These are phyloP conservation scores for Aleadryas rufinucha DNA, from an alignment of 2,113 vertebrate genomes.

Conservation along the genomic window DNA sequence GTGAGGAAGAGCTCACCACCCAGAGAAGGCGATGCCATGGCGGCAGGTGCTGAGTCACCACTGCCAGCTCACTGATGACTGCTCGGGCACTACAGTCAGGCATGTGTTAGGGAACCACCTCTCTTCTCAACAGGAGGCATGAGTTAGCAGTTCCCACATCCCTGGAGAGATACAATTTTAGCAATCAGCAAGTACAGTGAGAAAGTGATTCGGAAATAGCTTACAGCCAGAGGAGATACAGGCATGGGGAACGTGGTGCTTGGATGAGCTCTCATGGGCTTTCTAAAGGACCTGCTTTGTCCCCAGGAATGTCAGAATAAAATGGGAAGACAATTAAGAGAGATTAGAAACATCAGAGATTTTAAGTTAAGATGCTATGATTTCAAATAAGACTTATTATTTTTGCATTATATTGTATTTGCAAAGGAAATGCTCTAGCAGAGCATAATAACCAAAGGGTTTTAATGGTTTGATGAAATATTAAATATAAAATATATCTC, in stretches of 20 bases:
- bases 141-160: background rate
- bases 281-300: background rate
- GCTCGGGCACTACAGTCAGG: rapidly evolving
- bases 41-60: background rate
- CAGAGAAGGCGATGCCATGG: rapidly evolving
- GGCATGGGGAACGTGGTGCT: rapidly evolving
- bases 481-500: background rate
- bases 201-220: background rate
- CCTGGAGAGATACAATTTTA: background rate
- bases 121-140: background rate
- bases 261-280: background rate
- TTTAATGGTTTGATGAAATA: background rate
- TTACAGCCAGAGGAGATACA: background rate
- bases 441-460: background rate
- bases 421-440: background rate
- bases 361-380: background rate
- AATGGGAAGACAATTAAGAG: rapidly evolving
- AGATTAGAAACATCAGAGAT: background rate
- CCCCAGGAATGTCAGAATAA: background rate
- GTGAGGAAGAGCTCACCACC: background rate
- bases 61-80: background rate
- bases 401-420: background rate
- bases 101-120: background rate
- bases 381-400: background rate
- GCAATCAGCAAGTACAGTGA: background rate